These are phyloP conservation scores for Cyprinella venusta DNA, from an alignment of 2,797 vertebrate species.

Conservation along the genomic window DNA sequence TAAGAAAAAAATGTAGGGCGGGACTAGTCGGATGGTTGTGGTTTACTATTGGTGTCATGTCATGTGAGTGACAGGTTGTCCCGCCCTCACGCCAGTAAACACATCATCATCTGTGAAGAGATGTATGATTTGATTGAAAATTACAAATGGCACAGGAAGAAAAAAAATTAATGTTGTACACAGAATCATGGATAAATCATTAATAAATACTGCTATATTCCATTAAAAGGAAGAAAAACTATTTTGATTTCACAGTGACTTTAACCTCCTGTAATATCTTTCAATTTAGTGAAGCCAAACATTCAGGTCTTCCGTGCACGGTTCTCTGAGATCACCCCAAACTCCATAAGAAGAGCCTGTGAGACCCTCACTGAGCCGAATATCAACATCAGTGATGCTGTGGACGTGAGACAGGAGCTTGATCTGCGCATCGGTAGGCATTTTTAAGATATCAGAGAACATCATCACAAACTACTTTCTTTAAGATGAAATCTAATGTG, in stretches of 20 bases:
- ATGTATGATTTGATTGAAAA: not conserved
- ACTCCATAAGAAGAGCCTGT: constrained; percentile 87
- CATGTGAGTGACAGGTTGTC: not conserved
- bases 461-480: not conserved
- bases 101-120: not conserved
- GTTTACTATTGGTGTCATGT: not conserved
- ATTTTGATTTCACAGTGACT: not conserved
- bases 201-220: not conserved
- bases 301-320: constrained; percentile 90
- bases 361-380: constrained; percentile 87
- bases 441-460: not conserved
- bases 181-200: not conserved
- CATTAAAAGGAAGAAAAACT: not conserved
- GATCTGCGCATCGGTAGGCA: constrained; percentile 88
- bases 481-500: not conserved
- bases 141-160: not conserved
- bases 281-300: constrained; percentile 84
- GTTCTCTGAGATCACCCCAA: constrained; percentile 95
- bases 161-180: not conserved
- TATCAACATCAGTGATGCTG: constrained; percentile 86
- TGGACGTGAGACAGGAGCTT: constrained; percentile 94
- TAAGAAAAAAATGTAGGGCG: not conserved
- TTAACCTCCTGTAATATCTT: constrained; percentile 13
- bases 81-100: not conserved
- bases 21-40: not conserved